Percentiles rank a stretch among this genome's conserved stretches.
Conservation (phyloP, 2,797 vertebrate genomes). For the Arctocebus calabarensis region DNA sequence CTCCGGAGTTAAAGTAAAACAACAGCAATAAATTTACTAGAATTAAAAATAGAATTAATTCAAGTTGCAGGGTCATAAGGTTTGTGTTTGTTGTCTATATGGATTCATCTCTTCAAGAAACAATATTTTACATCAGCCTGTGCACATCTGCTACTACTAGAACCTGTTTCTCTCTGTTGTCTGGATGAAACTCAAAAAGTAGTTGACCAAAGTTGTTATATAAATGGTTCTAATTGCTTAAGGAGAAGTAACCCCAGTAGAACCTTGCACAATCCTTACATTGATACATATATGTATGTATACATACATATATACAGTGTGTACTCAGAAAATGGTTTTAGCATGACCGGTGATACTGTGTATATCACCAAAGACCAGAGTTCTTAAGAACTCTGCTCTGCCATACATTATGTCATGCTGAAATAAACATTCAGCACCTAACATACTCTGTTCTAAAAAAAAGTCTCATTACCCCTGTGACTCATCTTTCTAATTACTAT, state of each 20-base stretch:
- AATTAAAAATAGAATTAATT: conserved; percentile 27
- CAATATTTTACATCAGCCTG: not conserved
- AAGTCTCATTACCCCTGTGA: not conserved
- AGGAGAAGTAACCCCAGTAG: not conserved
- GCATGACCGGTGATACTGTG: not conserved
- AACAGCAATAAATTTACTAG: not conserved
- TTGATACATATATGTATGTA: not conserved
- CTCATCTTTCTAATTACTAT: conserved; percentile 8
- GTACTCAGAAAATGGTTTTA: not conserved
- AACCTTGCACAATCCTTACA: not conserved
- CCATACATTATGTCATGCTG: not conserved
- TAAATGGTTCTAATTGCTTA: not conserved
- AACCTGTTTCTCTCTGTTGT: not conserved
- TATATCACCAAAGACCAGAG: not conserved
- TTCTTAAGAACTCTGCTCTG: not conserved
- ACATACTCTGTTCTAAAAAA: not conserved
- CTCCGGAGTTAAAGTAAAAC: not conserved
- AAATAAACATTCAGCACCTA: not conserved
- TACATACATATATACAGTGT: not conserved
- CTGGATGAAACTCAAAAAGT: conserved; percentile 38
- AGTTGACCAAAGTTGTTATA: not conserved
- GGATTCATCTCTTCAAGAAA: not conserved
- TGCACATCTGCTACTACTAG: not conserved
- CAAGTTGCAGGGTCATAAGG: not conserved
- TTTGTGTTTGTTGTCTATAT: not conserved